A percentile compares a stretch with the other conserved stretches of the same genome.
phyloP scores from a whole-genome alignment of 2,797 vertebrate genomes.

The Gymnoscopelus microlampas region DNA sequence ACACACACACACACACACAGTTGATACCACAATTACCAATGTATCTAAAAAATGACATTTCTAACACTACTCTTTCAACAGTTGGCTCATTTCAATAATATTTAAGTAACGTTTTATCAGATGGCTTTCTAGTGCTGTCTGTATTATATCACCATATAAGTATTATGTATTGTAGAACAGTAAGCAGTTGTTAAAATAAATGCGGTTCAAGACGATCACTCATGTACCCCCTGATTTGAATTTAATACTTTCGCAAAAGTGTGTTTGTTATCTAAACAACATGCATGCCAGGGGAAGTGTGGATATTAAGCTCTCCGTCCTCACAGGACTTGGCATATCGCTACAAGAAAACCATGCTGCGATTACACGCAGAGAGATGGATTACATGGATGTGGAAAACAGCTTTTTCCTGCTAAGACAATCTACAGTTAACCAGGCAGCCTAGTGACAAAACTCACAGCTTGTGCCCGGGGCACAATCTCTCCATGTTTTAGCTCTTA shows the following conservation, averaged over 20 bases:
- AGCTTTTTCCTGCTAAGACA: constrained; percentile 9
- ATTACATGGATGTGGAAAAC: constrained; percentile 36
- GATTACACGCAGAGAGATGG: constrained; percentile 19
- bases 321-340: neutral
- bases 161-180: neutral
- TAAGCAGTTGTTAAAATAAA: too few relatives aligned
- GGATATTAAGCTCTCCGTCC: neutral
- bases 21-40: too few relatives aligned
- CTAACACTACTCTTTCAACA: constrained; percentile 6
- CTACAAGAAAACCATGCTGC: neutral
- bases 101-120: constrained; percentile 5
- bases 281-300: neutral
- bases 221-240: too few relatives aligned
- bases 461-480: constrained; percentile 37
- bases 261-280: too few relatives aligned
- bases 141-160: neutral
- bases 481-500: constrained; percentile 1
- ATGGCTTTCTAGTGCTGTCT: neutral
- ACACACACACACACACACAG: neutral
- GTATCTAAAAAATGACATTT: neutral
- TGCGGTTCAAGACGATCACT: too few relatives aligned
- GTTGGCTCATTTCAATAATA: neutral
- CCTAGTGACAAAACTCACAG: constrained; percentile 57
- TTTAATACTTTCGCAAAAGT: too few relatives aligned
- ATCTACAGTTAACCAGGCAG: constrained; percentile 10